Evolutionary conservation across 2,888 invertebrate species (phyloP).

Genomic region (Polymixis lichenea): DNA sequence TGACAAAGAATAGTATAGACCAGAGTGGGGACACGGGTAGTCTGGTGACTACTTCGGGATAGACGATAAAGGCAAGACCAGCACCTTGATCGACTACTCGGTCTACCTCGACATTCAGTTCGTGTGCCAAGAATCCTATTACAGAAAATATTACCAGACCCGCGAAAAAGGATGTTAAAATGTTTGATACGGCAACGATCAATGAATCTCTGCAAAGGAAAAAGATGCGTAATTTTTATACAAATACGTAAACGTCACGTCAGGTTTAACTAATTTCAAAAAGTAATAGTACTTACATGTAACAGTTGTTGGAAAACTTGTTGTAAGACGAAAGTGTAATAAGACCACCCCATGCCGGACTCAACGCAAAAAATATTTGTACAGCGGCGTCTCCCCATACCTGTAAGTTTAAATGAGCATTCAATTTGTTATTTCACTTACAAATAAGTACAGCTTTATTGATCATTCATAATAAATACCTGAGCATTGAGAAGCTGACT

Average conservation of each 20-base stretch:
- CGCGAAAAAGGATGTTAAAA: constrained; percentile 95
- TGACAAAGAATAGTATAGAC: constrained; percentile 95
- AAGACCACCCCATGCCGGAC: constrained; percentile 96
- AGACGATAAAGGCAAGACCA: constrained; percentile 96
- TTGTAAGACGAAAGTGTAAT: constrained; percentile 96
- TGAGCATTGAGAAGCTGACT: constrained; percentile 93
- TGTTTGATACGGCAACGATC: constrained; percentile 94
- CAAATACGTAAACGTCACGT: not conserved
- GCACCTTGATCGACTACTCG: constrained; percentile 94
- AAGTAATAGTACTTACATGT: constrained; percentile 89
- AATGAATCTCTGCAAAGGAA: constrained; percentile 92
- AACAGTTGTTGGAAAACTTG: constrained; percentile 95
- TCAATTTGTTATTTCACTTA: not conserved
- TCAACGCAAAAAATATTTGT: constrained; percentile 96
- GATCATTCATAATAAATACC: constrained; percentile 74
- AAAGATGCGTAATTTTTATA: not conserved
- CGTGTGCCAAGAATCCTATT: constrained; percentile 95
- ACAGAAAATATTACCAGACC: constrained; percentile 95
- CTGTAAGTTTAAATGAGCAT: constrained; percentile 74
- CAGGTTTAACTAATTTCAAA: not conserved
- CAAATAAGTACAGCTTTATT: not conserved
- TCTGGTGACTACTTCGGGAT: constrained; percentile 95
- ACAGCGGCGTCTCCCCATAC: constrained; percentile 96
- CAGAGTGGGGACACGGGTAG: constrained; percentile 95
- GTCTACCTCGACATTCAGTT: constrained; percentile 92